A percentile compares a stretch with the other conserved stretches of the same genome.
These are phyloP conservation scores for Gryon sp. DNA, from an alignment of 1,140 invertebrate genomes.

Conservation along the genomic window DNA sequence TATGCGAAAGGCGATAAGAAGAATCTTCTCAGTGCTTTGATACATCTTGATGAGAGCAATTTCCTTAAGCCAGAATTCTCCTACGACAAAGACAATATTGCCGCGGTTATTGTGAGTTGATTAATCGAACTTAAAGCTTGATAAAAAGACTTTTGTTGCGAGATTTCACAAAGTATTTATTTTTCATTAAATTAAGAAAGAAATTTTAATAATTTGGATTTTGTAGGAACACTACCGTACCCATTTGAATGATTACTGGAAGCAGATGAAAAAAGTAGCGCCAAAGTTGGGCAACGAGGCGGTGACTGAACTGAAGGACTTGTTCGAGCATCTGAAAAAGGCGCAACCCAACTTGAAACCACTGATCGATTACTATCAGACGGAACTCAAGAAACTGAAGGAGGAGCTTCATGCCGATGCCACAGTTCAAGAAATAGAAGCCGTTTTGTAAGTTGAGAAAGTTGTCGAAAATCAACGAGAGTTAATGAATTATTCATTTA, in stretches of 20 bases:
- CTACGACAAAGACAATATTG: slow-evolving; percentile 83
- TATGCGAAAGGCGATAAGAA: slow-evolving; percentile 81
- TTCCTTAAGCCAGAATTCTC: slow-evolving; percentile 84
- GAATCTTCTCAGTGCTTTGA: slow-evolving; percentile 80
- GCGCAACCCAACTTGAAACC: slow-evolving; percentile 82
- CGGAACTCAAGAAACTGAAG: slow-evolving; percentile 82
- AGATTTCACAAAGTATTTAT: too few species aligned
- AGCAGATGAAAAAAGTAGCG: slow-evolving; percentile 74
- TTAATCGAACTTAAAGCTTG: too few species aligned
- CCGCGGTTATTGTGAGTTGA: slow-evolving; percentile 68
- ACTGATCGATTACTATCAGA: slow-evolving; percentile 80
- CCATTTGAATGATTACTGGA: slow-evolving; percentile 62
- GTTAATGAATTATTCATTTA: too few species aligned
- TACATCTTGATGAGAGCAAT: slow-evolving; percentile 82
- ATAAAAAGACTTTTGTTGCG: too few species aligned
- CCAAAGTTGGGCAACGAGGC: slow-evolving; percentile 73
- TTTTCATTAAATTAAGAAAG: too few species aligned
- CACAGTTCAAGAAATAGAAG: slow-evolving; percentile 83
- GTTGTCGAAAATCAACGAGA: slow-evolving; percentile 46
- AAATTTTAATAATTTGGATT: slow-evolving; percentile 14
- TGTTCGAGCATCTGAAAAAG: slow-evolving; percentile 79
- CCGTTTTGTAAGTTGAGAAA: slow-evolving; percentile 81
- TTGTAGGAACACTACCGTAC: slow-evolving; percentile 62
- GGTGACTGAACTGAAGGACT: slow-evolving; percentile 69
- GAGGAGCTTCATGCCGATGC: slow-evolving; percentile 84